Conservation (phyloP, 2,113 vertebrate genomes). For the Pelusios castaneus region DNA sequence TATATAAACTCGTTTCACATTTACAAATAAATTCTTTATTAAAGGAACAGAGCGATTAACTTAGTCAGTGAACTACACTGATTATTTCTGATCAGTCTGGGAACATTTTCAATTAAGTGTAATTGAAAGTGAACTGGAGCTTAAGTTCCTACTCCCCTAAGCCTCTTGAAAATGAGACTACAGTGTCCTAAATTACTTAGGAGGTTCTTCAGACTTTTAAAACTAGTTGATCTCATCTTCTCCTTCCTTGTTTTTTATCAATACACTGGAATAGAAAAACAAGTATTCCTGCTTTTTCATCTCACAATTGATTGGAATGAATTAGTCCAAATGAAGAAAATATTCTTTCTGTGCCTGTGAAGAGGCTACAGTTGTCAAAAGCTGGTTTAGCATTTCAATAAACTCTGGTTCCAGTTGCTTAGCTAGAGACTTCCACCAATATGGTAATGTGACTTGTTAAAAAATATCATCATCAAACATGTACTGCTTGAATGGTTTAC, state of each 20-base stretch:
- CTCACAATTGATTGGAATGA: not conserved
- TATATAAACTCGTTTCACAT: not conserved
- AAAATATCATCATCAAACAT: not conserved
- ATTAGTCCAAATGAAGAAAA: not conserved
- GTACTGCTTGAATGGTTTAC: not conserved
- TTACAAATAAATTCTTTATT: not conserved
- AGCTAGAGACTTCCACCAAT: not conserved
- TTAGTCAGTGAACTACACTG: not conserved
- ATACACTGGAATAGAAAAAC: not conserved
- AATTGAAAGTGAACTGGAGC: not conserved
- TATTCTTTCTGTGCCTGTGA: not conserved
- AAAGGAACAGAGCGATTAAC: not conserved
- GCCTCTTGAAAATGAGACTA: not conserved
- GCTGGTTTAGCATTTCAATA: not conserved
- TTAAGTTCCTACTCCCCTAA: not conserved
- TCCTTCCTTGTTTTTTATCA: not conserved
- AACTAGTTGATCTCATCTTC: not conserved
- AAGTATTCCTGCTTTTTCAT: not conserved
- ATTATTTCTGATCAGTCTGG: not conserved
- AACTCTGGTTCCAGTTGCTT: not conserved
- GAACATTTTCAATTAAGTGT: not conserved
- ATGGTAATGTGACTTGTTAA: not conserved
- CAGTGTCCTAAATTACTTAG: not conserved
- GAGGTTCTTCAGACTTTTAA: not conserved
- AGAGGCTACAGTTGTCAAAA: not conserved